Conservation (phyloP, 2,113 vertebrate species). For the Elaphurus davidianus region DNA sequence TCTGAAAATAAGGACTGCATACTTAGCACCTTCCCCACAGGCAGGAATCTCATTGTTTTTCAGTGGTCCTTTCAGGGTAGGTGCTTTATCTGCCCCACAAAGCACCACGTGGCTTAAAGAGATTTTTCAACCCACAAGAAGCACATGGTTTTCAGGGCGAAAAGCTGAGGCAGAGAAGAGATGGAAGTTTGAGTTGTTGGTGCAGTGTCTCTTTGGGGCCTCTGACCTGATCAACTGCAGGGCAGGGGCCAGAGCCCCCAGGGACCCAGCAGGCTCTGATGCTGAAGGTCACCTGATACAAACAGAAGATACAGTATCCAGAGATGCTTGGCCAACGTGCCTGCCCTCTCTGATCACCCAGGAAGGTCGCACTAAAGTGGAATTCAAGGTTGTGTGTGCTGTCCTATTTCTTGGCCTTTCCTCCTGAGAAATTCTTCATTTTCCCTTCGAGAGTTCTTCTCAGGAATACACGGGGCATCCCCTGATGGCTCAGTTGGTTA, state of each 20-base stretch:
- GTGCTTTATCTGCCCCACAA: not conserved
- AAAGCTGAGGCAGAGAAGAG: not conserved
- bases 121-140: not conserved
- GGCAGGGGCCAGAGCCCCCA: not conserved
- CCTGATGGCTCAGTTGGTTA: not conserved
- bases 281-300: fast-evolving
- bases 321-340: fast-evolving
- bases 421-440: not conserved
- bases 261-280: fast-evolving
- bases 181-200: not conserved
- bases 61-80: not conserved
- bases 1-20: not conserved
- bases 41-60: not conserved
- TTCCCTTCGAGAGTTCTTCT: not conserved
- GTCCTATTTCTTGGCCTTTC: not conserved
- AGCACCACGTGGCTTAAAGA: not conserved
- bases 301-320: fast-evolving
- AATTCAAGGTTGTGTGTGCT: fast-evolving
- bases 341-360: not conserved
- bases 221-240: fast-evolving
- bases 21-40: not conserved
- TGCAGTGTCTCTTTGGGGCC: fast-evolving
- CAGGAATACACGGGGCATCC: fast-evolving
- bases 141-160: not conserved
- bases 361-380: fast-evolving